phyloP scores from a whole-genome alignment of 1,140 invertebrate species.

The Heliconius eleuchia region DNA sequence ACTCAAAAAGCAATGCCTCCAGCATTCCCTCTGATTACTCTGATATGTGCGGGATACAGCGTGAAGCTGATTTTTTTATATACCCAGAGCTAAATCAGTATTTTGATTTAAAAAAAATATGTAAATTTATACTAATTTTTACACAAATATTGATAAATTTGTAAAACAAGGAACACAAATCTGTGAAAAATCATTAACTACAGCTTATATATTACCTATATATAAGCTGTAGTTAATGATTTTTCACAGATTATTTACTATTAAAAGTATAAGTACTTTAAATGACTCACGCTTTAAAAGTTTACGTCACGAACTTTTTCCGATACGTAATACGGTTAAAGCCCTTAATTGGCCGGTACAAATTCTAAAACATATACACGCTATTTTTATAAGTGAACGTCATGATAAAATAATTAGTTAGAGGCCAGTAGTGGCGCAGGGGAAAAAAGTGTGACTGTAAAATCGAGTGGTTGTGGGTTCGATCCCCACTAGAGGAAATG shows the following conservation, averaged over 20 bases:
- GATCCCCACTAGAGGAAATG: no score
- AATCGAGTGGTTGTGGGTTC: no score
- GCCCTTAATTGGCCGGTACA: constrained; percentile 5
- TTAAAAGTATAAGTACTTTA: neutral
- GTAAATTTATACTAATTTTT: no score
- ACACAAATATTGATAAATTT: no score
- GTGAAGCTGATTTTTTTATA: no score
- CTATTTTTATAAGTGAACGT: neutral
- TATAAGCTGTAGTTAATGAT: neutral
- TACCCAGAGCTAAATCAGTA: no score
- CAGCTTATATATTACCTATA: neutral
- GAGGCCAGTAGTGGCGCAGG: no score
- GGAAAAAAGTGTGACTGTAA: no score
- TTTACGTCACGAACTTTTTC: neutral
- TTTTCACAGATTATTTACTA: neutral
- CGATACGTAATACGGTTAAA: neutral
- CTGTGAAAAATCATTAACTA: neutral
- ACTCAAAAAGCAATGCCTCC: no score
- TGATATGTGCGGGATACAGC: no score
- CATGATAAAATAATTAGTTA: neutral
- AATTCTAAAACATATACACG: neutral
- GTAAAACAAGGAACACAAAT: neutral
- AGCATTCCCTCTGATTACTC: no score
- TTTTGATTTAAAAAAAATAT: no score
- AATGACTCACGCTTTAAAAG: neutral